Evolutionary conservation across 2,888 invertebrate species (phyloP), one percentile per base, ranked within the genome.

Genomic region (Priocnemis perturbator): DNA sequence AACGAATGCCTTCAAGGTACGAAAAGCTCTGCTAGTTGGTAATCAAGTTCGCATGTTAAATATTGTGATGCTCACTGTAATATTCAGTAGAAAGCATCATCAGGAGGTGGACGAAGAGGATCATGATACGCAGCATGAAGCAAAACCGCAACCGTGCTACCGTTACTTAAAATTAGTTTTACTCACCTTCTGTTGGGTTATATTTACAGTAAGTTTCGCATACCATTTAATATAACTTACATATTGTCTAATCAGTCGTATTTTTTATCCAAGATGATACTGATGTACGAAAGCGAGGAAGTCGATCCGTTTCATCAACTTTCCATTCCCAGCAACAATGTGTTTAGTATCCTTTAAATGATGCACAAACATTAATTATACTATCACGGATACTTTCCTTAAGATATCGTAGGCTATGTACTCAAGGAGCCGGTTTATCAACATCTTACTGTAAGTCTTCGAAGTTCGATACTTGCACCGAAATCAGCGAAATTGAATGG

Each of bases 211-310:
- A 81, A 83, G 85, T 84, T 55, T 53, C 65, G 14, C 19, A 45
- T 44, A 0, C 2, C 17, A 21, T 56, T 14, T 23, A 55, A 3
- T 9, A 15, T 15, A 52, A 21, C 9, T 5, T 4, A 26, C 15
- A 37, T 11, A 11, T 37, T 37, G 1, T 11, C 1, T 37, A 2
- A 37, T 11, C 7, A 19, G 23, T 53, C 14, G 58, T 60, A 30
- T 30, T n/a, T 37, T 52, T 64, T 23, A 7, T 77, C 71, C 3
- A 76, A 90, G 90, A 47, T 91, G 3, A 91, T 93, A 9, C 91
- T 95, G 74, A 92, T 95, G 90, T 90, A 92, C 81, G 94, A 93
- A 83, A 93, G 91, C 73, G 95, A 94, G 79, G 93, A 92, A 82
- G 91, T 93, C 45, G 90, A 91, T 56, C 88, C 91, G 20, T 89